Evolutionary conservation across 1,140 invertebrate species (phyloP), one percentile per base, ranked within the genome.

Genomic region (Drosophila chauvacae): DNA sequence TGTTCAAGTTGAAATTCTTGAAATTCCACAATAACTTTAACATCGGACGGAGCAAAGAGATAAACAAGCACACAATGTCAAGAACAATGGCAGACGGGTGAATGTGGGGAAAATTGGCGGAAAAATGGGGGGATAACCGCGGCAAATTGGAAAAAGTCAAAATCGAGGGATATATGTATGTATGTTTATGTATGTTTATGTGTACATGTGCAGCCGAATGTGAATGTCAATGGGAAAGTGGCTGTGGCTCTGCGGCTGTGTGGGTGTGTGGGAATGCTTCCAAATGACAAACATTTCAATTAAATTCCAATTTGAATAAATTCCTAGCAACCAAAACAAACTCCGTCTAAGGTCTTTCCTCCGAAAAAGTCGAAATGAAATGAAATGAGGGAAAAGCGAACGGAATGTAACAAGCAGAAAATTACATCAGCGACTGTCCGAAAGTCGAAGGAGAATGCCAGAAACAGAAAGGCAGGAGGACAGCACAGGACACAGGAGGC

Each of bases 261-360:
- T 81, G 64, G 64, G 78, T 71, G 33, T 35, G 33, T 81, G 64
- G 64, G 78, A 81, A 81, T 41, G 72, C 73, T 45, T 74, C 70
- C 77, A 62, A 81, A 81, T 81, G 78, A 81, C 79, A 82, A 82
- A 78, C 80, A 82, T 82, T 82, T 82, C 74, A 82, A 82, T 82
- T 82, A 82, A 82, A 78, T 74, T 82, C 74, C 80, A 82, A 82
- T 82, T 82, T 68, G 59, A 69, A 82, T 73, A 81, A 81, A 80
- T 75, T 80, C 70, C 60, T 64, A 70, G 71, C 60, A 61, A 70
- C 55, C 50, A 56, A 76, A 76, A 58, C 73, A 75, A 75, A 76
- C 73, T 73, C 66, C 64, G 66, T 71, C 62, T 66, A 30, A 35
- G 2, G 26, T 51, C 48, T 30, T 51, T n/a, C 26, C 47, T 7